These are phyloP conservation scores for Pogonognathellus flavescens DNA, from an alignment of 1,140 invertebrate genomes.

Conservation along the genomic window DNA sequence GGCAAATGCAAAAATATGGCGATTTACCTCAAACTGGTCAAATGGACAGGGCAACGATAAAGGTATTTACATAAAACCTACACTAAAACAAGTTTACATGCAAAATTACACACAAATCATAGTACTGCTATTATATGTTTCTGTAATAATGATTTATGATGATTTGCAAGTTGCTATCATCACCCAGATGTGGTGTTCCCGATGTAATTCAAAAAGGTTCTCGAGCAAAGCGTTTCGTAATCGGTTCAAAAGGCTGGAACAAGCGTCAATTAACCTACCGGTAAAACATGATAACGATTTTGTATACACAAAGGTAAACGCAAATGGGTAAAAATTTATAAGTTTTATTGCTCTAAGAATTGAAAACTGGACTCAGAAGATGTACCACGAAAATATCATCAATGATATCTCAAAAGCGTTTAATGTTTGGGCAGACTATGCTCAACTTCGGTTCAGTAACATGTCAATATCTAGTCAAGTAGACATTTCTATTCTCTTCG, in stretches of 20 bases:
- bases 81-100: too few relatives aligned
- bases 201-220: conserved; percentile 71
- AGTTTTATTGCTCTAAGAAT: conserved; percentile 71
- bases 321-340: background rate
- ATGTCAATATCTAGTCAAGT: conserved; percentile 69
- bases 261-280: conserved; percentile 75
- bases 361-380: conserved; percentile 76
- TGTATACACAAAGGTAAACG: background rate
- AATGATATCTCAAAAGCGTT: conserved; percentile 75
- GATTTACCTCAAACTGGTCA: conserved; percentile 77
- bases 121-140: too few relatives aligned
- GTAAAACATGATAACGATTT: conserved; percentile 16
- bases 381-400: conserved; percentile 72
- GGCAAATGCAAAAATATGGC: conserved; percentile 78
- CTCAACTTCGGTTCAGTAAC: conserved; percentile 74
- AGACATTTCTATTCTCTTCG: conserved; percentile 79
- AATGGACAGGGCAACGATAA: conserved; percentile 75
- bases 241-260: conserved; percentile 75
- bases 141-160: too few relatives aligned
- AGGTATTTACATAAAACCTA: conserved; percentile 69
- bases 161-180: conserved; percentile 77
- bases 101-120: too few relatives aligned
- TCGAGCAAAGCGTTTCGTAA: conserved; percentile 74
- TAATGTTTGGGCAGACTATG: conserved; percentile 77
- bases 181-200: conserved; percentile 77